A percentile compares a stretch with the other conserved stretches of the same genome.
Conservation (phyloP, 2,888 invertebrate species). For the Rhamphomyia laevipes region DNA sequence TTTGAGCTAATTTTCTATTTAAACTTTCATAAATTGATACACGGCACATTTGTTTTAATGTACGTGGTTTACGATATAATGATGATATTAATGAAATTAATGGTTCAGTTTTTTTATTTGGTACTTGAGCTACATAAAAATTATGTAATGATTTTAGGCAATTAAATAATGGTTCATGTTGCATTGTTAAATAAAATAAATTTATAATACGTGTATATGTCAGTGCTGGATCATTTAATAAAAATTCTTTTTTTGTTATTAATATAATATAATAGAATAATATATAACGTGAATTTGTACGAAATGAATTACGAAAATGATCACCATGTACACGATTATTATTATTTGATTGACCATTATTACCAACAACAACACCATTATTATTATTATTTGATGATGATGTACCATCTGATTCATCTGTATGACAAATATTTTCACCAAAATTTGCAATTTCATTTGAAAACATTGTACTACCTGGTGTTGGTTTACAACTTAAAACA, state of each 20-base stretch:
- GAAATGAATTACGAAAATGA: conserved; percentile 36
- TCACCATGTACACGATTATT: conserved; percentile 20
- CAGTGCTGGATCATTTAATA: conserved; percentile 48
- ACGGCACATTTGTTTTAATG: conserved; percentile 59
- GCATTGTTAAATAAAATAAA: conserved; percentile 54
- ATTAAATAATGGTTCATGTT: conserved; percentile 53
- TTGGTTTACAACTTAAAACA: conserved; percentile 40
- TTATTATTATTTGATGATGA: conserved; percentile 2
- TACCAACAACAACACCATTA: conserved; percentile 11
- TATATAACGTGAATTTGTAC: conserved; percentile 42
- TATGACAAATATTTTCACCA: conserved; percentile 28
- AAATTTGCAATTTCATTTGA: conserved; percentile 36
- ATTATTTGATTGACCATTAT: conserved; percentile 1
- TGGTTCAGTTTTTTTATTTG: conserved; percentile 49
- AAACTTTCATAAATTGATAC: conserved; percentile 57
- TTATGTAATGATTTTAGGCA: conserved; percentile 56
- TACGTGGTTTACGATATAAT: conserved; percentile 52
- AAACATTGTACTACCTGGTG: conserved; percentile 34
- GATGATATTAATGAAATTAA: conserved; percentile 50
- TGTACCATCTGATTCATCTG: conserved; percentile 15
- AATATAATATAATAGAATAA: conserved; percentile 60
- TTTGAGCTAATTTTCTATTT: conserved; percentile 49
- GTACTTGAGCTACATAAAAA: conserved; percentile 50
- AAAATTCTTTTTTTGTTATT: conserved; percentile 53
- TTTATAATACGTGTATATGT: conserved; percentile 53